Base-by-base conservation (phyloP, 2,888 invertebrate species). In the Dione juno region DNA sequence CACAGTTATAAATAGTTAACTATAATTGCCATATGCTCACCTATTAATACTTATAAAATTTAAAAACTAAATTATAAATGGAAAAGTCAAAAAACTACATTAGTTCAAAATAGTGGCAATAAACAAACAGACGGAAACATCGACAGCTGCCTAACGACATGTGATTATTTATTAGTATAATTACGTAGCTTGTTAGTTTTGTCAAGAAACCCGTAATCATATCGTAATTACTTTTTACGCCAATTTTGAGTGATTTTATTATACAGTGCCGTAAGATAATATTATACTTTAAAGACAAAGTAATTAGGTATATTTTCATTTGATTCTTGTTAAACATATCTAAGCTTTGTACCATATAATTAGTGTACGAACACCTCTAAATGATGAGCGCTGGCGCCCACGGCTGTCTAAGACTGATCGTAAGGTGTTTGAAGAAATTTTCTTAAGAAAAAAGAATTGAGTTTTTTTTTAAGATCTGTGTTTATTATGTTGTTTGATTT, bases 191-290 rank as follows among this genome's bases (percentile, higher is more conserved):
- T 88, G 90, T 91, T 92, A 90, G 90, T 88, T 88, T 89, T 87
- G 82, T 86, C 81, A 82, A 80, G 78, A 84, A 87, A 90, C 91
- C 91, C 88, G 84, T 89, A 91, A 93, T 93, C 91, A 91, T 91
- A 86, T 85, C 82, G 84, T 88, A 92, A 93, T 92, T 92, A 92
- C 85, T 91, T 92, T 92, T 92, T 92, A 92, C 92, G 92, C 93
- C 90, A 92, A 92, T 92, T 88, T 78, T 76, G 70, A 63, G 75
- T 79, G 76, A 76, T 69, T 73, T 79, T 80, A 77, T 76, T 54
- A 74, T 76, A 75, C 77, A 74, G 28, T 21, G 5, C 1, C 13
- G 37, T 21, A 66, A 75, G 54, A 54, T 63, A 75, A 83, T 81
- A 77, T 77, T 43, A 64, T 63, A 76, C 82, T 78, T 73, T 86